Evolutionary conservation across 2,888 invertebrate genomes (phyloP), one percentile per base, ranked within the genome.

Genomic region (Tiphia femorata): DNA sequence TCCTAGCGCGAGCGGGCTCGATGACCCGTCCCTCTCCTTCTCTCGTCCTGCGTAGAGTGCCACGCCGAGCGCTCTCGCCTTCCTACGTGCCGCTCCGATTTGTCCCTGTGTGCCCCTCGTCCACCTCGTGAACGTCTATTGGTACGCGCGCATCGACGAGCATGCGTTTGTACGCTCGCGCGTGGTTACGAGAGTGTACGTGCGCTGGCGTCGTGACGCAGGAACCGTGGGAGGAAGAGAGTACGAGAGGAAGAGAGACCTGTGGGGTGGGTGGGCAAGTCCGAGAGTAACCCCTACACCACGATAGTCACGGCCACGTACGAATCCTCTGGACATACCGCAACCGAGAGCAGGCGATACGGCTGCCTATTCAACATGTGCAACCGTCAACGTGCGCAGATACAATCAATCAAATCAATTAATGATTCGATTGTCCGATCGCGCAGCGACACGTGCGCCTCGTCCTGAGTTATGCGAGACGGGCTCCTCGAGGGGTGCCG

Each of bases 391-490:
- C 79, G 76, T 77, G 62, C 67, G 58, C 64, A 71, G 77, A 79
- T 78, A 76, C 78, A 64, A 81, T 82, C 81, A 76, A 79, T 81
- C 80, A 76, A 78, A 78, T 81, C 81, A 73, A 81, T 82, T 77
- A 73, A 80, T 81, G 71, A 77, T 79, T 78, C 77, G 75, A 79
- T 79, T 74, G 75, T 69, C 58, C 67, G 67, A 73, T 77, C 72
- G 58, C 56, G 44, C 29, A 48, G 58, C 63, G 65, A 65, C 58
- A 64, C 66, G 62, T 60, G 58, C 43, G 44, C 46, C 57, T 59
- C 52, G 40, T 48, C 50, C 42, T 62, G 46, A 51, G 23, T 47
- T 54, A 54, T 50, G 38, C 30, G 21, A 21, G 41, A 16, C 21
- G 37, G 14, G 37, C 20, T 33, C n/a, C n/a, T n/a, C n/a, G n/a